These are phyloP conservation scores for Exaiptasia diaphana DNA, from an alignment of 64 coral and sea anemone species.

Conservation along the genomic window DNA sequence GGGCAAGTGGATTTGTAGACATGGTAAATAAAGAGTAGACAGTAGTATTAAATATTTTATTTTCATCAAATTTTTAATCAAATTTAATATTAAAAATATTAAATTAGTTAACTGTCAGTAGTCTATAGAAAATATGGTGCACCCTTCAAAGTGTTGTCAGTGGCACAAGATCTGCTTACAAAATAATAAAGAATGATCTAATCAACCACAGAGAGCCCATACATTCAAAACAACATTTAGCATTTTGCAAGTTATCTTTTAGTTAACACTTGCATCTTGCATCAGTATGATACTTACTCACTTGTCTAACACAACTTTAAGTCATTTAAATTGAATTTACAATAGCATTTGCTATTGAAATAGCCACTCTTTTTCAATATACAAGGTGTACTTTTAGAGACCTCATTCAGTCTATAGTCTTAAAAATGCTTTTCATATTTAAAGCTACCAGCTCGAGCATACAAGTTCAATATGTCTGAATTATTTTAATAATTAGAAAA, in stretches of 20 bases:
- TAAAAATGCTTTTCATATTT: not conserved
- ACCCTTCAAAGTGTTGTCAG: not conserved
- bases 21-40: not conserved
- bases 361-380: too few species aligned
- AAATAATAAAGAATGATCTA: not conserved
- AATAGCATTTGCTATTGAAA: too few species aligned
- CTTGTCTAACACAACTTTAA: too few species aligned
- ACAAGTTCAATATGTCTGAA: not conserved
- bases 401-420: not conserved
- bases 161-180: not conserved
- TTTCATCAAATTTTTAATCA: too few species aligned
- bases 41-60: too few species aligned
- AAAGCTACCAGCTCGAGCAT: not conserved
- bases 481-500: not conserved
- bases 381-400: not conserved
- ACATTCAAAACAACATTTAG: too few species aligned
- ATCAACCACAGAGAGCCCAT: not conserved
- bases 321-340: too few species aligned
- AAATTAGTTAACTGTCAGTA: not conserved
- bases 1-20: slow-evolving; percentile 18
- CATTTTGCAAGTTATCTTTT: too few species aligned
- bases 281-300: too few species aligned
- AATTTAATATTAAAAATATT: not conserved
- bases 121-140: not conserved
- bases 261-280: too few species aligned